These are phyloP conservation scores for Selenia dentaria DNA, from an alignment of 2,888 invertebrate genomes.

Conservation along the genomic window DNA sequence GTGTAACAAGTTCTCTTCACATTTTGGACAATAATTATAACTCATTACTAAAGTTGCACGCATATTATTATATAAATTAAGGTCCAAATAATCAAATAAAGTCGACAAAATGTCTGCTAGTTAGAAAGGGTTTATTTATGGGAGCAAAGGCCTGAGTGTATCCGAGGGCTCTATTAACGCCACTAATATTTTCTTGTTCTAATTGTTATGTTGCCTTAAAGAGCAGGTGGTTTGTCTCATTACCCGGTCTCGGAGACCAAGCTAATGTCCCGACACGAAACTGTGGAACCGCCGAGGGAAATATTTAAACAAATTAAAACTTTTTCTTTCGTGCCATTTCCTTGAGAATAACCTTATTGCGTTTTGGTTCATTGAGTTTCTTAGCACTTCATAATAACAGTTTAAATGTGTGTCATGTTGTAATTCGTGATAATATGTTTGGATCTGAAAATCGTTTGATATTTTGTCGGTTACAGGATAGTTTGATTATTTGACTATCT, in stretches of 20 bases:
- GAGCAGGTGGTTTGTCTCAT: constrained; percentile 80
- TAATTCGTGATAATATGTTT: too few relatives aligned
- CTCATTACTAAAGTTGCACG: too few relatives aligned
- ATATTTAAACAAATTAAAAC: constrained; percentile 83
- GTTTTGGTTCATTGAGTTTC: constrained; percentile 65
- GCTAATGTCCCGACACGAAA: constrained; percentile 69
- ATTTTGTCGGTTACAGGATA: too few relatives aligned
- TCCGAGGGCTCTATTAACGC: constrained; percentile 76
- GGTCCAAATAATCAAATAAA: constrained; percentile 80
- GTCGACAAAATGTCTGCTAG: constrained; percentile 66
- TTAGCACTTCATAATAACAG: constrained; percentile 41
- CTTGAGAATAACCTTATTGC: constrained; percentile 62
- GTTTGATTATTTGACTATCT: too few relatives aligned
- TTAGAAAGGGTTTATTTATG: constrained; percentile 76
- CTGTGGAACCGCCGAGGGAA: constrained; percentile 67
- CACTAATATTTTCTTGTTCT: constrained; percentile 82
- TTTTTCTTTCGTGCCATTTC: constrained; percentile 71
- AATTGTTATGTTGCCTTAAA: constrained; percentile 82
- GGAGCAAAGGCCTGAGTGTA: constrained; percentile 72
- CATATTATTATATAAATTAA: too few relatives aligned
- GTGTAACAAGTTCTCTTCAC: too few relatives aligned
- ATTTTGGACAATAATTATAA: too few relatives aligned
- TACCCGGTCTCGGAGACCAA: constrained; percentile 59
- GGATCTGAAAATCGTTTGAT: too few relatives aligned
- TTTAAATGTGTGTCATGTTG: neutral